A percentile compares a stretch with the other conserved stretches of the same genome.
phyloP scores from a whole-genome alignment of 1,140 invertebrate genomes.

The Lamellibrachia luymesi region DNA sequence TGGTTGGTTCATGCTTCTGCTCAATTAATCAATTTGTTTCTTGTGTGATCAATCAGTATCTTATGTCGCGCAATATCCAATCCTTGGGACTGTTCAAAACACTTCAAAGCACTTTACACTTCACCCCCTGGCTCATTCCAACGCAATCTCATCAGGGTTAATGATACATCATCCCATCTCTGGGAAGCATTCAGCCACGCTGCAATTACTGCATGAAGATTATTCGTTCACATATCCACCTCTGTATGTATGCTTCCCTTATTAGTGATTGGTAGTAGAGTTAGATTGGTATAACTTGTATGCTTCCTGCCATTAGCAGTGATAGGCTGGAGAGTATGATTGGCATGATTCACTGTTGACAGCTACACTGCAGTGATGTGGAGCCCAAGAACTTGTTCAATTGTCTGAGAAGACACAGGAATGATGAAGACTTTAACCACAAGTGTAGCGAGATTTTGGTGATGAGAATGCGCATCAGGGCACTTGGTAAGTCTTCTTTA shows the following conservation, averaged over 20 bases:
- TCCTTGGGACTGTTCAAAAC: no score
- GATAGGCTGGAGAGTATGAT: background rate
- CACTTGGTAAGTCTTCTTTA: background rate
- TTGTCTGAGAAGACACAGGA: slow-evolving; percentile 71
- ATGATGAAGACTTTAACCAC: slow-evolving; percentile 78
- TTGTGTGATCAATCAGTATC: background rate
- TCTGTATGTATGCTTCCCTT: background rate
- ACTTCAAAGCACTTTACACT: no score
- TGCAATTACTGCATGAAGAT: no score
- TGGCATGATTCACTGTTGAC: slow-evolving; percentile 28
- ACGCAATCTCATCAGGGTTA: no score
- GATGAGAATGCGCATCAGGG: slow-evolving; percentile 60
- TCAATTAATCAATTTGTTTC: slow-evolving; percentile 8
- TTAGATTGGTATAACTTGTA: background rate
- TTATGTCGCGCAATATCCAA: no score
- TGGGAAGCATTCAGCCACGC: no score
- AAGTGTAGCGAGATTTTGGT: slow-evolving; percentile 83
- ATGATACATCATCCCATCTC: no score
- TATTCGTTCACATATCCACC: no score
- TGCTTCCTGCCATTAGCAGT: background rate
- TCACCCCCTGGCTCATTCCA: no score
- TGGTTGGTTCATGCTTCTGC: no score
- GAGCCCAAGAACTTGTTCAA: slow-evolving; percentile 48
- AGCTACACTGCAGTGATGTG: slow-evolving; percentile 48
- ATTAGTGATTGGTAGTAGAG: background rate